phyloP scores from a whole-genome alignment of 2,113 vertebrate genomes.

The Aramus guarauna region DNA sequence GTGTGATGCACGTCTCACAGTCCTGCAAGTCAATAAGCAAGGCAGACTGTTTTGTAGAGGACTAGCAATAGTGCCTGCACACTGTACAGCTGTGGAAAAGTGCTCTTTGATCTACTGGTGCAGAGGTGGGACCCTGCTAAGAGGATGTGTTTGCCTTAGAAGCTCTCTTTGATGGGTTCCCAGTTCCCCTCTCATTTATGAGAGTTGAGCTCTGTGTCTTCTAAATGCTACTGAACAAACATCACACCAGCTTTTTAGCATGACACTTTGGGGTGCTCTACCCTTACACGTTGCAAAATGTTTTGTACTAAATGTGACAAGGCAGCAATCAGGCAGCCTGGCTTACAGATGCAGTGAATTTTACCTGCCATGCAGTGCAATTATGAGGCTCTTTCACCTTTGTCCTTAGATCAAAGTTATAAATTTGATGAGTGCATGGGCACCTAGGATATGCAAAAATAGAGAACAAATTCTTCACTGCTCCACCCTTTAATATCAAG shows the following conservation, averaged over 20 bases:
- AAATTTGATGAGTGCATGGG: background rate
- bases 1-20: background rate
- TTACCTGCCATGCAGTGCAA: background rate
- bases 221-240: background rate
- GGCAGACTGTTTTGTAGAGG: background rate
- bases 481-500: background rate
- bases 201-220: background rate
- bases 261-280: background rate
- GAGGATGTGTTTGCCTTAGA: background rate
- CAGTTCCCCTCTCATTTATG: background rate
- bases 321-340: background rate
- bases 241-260: background rate
- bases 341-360: background rate
- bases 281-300: background rate
- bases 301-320: fast-evolving
- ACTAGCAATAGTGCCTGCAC: background rate
- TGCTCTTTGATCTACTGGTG: background rate
- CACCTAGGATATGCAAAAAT: background rate
- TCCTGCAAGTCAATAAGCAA: background rate
- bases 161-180: background rate
- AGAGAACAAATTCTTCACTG: background rate
- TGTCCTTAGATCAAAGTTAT: background rate
- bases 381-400: background rate
- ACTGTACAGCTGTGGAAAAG: background rate
- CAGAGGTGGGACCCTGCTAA: background rate